Base-by-base conservation (phyloP, 2,888 invertebrate genomes). In the Matsumyia berberina region DNA sequence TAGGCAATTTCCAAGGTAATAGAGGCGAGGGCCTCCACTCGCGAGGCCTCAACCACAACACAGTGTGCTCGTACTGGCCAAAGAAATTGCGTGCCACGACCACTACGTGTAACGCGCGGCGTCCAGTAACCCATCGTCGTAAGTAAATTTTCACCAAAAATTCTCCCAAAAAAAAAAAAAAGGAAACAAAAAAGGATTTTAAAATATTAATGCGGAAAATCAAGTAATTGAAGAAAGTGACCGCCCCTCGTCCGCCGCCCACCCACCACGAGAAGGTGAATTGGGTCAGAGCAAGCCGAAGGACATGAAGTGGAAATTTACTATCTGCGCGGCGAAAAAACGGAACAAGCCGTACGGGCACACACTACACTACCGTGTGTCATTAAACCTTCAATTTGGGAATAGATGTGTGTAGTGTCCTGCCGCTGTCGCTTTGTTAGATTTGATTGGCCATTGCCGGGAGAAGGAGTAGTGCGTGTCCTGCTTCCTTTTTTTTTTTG, bases 321-420 rank as follows among this genome's bases (percentile, higher is more conserved):
- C 72, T 77, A 82, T 78, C 77, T 66, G 82, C 82, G 78, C 60
- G 58, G 77, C 77, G 53, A 82, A 82, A 82, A 42, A 6, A 55
- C 12, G 7, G 24, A 24, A 24, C 24, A 24, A 24, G 24, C 7
- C 15, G 0, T 44, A 29, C 15, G 8, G 15, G 42, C 17, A 69
- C 17, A 69, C 8, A 7, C 17, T 12, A 35, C 24, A 4, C 24
- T 24, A n/a, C 37, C 39, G 29, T 55, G 37, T 74, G 60, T 67
- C 46, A 62, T 76, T 62, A 69, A 82, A 70, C 69, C 81, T 72
- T 77, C 82, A 72, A 72, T 78, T 78, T 24, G 46, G 31, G 51
- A 62, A 60, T 60, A 53, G n/a, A n/a, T 70, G 39, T 74, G 24
- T 24, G 24, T n/a, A n/a, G n/a, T n/a, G n/a, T n/a, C 24, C 4